Conservation (phyloP, 2,797 vertebrate species). For the Myotis pilosus region DNA sequence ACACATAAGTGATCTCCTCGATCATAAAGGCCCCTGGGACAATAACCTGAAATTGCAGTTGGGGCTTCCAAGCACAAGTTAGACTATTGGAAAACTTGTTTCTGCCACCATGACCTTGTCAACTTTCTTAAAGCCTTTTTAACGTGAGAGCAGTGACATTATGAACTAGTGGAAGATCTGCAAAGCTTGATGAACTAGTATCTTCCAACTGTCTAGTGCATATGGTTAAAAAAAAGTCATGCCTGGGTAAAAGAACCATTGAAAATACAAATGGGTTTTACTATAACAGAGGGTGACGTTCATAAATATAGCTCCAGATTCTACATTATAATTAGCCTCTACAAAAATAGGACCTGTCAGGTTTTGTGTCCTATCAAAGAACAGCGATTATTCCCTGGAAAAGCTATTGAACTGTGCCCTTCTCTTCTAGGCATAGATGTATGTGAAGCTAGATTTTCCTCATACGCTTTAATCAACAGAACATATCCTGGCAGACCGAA, state of each 20-base stretch:
- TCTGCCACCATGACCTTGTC: background rate
- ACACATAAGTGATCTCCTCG: background rate
- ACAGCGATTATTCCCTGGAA: background rate
- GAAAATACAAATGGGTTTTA: background rate
- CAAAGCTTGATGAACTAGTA: background rate
- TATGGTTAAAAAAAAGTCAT: background rate
- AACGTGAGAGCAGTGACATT: background rate
- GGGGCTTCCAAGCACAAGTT: background rate
- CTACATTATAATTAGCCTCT: background rate
- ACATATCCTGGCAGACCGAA: background rate
- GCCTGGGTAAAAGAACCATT: background rate
- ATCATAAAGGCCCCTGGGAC: background rate
- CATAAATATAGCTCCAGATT: background rate
- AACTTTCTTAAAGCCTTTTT: background rate
- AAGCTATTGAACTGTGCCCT: background rate
- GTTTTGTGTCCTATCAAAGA: background rate
- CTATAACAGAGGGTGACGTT: background rate
- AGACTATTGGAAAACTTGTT: background rate
- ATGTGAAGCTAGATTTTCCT: background rate
- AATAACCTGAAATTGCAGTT: background rate
- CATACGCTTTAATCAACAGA: background rate
- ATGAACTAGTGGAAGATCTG: background rate
- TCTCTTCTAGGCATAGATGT: background rate
- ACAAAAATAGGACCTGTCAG: background rate
- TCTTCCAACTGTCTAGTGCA: background rate